A percentile compares a stretch with the other conserved stretches of the same genome.
Evolutionary conservation across 2,113 vertebrate genomes (phyloP).

Genomic region (Phocoena phocoena): DNA sequence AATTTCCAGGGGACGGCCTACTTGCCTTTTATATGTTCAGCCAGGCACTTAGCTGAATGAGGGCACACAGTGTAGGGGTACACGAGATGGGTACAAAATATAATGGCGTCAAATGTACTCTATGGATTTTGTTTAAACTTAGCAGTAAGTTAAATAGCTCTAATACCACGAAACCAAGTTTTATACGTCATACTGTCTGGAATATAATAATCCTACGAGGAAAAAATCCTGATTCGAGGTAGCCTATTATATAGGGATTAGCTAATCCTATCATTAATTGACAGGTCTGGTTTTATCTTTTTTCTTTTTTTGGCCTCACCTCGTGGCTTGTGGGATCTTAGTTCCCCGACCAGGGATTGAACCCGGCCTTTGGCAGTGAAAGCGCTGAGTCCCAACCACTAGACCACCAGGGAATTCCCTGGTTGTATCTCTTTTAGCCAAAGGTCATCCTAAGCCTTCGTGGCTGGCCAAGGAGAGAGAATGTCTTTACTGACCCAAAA

Average conservation of each 20-base stretch:
- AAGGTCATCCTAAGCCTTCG: not conserved
- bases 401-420: not conserved
- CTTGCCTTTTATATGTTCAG: not conserved
- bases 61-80: not conserved
- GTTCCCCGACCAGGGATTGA: fast-evolving
- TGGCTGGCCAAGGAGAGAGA: not conserved
- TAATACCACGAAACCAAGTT: not conserved
- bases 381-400: not conserved
- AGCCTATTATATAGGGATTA: not conserved
- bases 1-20: not conserved
- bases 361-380: not conserved
- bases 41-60: not conserved
- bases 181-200: not conserved
- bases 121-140: not conserved
- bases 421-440: not conserved
- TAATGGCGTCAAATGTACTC: not conserved
- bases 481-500: not conserved
- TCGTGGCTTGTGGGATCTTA: not conserved
- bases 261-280: too few species aligned
- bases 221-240: not conserved
- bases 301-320: not conserved
- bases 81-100: not conserved
- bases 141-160: not conserved
- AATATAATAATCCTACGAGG: not conserved
- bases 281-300: not conserved